These are phyloP conservation scores for Henricia sp. DNA, from an alignment of 53 echinoderm and acorn worm genomes.

Conservation along the genomic window DNA sequence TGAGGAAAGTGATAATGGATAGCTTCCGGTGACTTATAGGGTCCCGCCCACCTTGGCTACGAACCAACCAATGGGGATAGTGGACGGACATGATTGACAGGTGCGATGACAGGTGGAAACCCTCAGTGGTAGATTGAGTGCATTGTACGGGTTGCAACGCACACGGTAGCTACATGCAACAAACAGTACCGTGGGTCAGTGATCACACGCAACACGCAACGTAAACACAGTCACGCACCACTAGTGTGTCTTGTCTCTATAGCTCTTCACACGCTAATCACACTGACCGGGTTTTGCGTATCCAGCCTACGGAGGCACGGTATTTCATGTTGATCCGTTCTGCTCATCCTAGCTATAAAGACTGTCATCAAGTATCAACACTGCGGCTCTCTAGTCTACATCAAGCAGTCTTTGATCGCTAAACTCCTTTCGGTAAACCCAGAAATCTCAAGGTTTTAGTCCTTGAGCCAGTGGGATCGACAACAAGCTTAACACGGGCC, in stretches of 20 bases:
- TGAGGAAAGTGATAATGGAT: constrained; percentile 20
- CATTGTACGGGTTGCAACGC: background rate
- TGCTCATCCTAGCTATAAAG: background rate
- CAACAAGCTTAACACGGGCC: constrained; percentile 29
- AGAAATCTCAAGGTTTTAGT: constrained; percentile 20
- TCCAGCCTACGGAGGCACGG: too few relatives aligned
- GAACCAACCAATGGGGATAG: constrained; percentile 11
- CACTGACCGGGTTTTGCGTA: background rate
- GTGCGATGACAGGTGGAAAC: background rate
- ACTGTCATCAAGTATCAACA: background rate
- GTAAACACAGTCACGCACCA: constrained; percentile 32
- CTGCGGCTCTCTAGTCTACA: background rate
- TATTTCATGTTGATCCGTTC: too few relatives aligned
- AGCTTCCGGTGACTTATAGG: constrained; percentile 32
- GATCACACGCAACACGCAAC: constrained; percentile 9
- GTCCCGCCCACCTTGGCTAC: constrained; percentile 27
- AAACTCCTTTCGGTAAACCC: constrained; percentile 11
- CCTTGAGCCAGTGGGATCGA: constrained; percentile 23
- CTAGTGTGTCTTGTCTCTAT: background rate
- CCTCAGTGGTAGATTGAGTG: background rate
- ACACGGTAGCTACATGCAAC: background rate
- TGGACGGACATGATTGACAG: constrained; percentile 23
- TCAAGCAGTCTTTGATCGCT: background rate
- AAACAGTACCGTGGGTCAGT: constrained; percentile 11
- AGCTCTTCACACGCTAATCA: background rate